Percentiles rank a stretch among this genome's conserved stretches.
phyloP scores from a whole-genome alignment of 2,113 vertebrate species.

The Aix galericulata region DNA sequence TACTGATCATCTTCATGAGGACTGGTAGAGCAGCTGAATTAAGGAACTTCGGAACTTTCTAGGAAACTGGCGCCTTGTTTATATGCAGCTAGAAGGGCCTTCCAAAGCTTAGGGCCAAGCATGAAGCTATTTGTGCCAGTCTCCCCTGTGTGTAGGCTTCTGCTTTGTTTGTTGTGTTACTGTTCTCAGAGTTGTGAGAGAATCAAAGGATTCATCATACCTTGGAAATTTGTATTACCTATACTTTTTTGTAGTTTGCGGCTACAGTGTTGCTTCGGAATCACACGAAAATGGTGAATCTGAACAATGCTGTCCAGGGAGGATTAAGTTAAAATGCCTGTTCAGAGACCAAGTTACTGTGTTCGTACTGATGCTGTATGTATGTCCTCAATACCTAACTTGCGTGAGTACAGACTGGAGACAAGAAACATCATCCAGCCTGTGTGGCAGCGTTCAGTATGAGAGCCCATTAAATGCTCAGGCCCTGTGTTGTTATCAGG shows the following conservation, averaged over 20 bases:
- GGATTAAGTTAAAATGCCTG: not conserved
- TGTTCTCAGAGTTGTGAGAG: not conserved
- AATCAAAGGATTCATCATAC: not conserved
- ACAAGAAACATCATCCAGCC: not conserved
- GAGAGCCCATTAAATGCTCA: not conserved
- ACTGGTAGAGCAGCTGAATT: not conserved
- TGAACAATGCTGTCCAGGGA: slow-evolving; percentile 9
- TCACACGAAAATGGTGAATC: slow-evolving; percentile 6
- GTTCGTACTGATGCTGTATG: not conserved
- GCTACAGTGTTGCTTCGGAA: slow-evolving; percentile 15
- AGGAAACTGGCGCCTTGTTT: not conserved
- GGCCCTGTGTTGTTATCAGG: not conserved
- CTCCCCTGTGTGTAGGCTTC: not conserved
- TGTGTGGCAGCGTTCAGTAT: not conserved
- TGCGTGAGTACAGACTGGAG: not conserved
- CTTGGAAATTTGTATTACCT: not conserved
- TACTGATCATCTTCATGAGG: not conserved
- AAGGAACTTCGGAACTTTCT: not conserved
- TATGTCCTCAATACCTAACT: not conserved
- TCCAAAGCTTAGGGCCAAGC: not conserved
- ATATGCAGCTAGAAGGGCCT: not conserved
- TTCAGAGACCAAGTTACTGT: slow-evolving; percentile 10
- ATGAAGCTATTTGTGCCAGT: not conserved
- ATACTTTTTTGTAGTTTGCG: not conserved
- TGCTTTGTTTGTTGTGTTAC: not conserved